Base-by-base conservation (phyloP, 2,797 vertebrate species). In the Ptychobarbus kaznakovi region DNA sequence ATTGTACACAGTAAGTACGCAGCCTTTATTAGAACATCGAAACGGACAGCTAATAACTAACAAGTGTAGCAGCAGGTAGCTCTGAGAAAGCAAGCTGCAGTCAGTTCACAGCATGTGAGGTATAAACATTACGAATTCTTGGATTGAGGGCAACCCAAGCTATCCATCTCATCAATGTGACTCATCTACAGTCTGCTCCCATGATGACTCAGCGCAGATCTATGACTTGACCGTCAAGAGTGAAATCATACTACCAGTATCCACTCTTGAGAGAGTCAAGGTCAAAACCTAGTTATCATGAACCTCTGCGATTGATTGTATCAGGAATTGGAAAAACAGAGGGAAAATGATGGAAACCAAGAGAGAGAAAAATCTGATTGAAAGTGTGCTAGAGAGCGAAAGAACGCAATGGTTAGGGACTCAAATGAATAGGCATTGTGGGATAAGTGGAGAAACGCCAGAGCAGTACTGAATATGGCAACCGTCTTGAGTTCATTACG, bases 401-500 rank as follows among this genome's bases (percentile, higher is more conserved):
- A 85, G 77, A 68, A 74, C 32, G 53, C 42, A 20, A 78, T 58
- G 61, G 56, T 76, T 40, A 73, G 53, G 25, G 25, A 74, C 69
- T 76, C 58, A 79, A 85, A 80, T 73, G 28, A 85, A 85, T 63
- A 73, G 20, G 53, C 83, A 80, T 80, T 80, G 76, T 85, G 68
- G 83, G 76, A 84, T 80, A 76, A 16, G 35, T 75, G 86, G 78
- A 76, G 77, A 58, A 65, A 4, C 0, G 53, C 61, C 82, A 84
- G 78, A 80, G 70, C 10, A 20, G 12, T 28, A 11, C 70, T 74
- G 82, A 56, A 58, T 80, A 80, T 74, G 42, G 81, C 56, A 80
- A 68, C 53, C 49, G 77, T 83, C 68, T 87, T 83, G 82, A 87
- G 38, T 81, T 84, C 82, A 81, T 81, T 81, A 84, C 44, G 63